phyloP scores from a whole-genome alignment of 53 echinoderm and acorn worm genomes.

The Temnopleurus reevesii region DNA sequence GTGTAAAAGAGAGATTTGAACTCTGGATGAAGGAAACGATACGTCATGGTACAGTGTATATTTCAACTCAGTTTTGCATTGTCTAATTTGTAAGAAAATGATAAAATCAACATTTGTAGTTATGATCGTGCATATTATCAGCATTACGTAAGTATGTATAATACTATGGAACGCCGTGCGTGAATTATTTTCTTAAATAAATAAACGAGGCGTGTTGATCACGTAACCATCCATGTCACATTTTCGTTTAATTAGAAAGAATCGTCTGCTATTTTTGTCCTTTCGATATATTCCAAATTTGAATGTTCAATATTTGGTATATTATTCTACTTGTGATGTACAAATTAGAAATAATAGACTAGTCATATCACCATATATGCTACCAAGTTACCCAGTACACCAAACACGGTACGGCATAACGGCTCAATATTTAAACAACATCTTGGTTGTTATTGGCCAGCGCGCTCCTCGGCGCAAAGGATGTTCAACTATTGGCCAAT shows the following conservation, averaged over 20 bases:
- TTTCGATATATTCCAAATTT: neutral
- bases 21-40: conserved; percentile 1
- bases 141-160: conserved; percentile 25
- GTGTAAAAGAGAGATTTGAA: neutral
- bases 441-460: too few species aligned
- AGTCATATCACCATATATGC: too few species aligned
- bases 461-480: too few species aligned
- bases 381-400: too few species aligned
- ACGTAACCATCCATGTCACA: neutral
- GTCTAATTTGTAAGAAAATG: conserved; percentile 32
- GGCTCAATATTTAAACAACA: too few species aligned
- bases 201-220: conserved; percentile 41
- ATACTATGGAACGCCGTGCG: conserved; percentile 52
- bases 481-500: too few species aligned
- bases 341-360: neutral
- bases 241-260: neutral
- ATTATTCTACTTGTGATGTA: neutral
- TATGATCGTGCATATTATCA: neutral
- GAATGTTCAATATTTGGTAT: neutral
- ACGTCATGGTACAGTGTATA: conserved; percentile 14
- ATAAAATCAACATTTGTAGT: conserved; percentile 35
- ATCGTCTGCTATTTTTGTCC: neutral
- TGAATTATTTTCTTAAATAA: conserved; percentile 34
- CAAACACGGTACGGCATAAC: too few species aligned
- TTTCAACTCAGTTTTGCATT: conserved; percentile 47